Conservation (phyloP, 1,140 invertebrate genomes). For the Bombus turneri region DNA sequence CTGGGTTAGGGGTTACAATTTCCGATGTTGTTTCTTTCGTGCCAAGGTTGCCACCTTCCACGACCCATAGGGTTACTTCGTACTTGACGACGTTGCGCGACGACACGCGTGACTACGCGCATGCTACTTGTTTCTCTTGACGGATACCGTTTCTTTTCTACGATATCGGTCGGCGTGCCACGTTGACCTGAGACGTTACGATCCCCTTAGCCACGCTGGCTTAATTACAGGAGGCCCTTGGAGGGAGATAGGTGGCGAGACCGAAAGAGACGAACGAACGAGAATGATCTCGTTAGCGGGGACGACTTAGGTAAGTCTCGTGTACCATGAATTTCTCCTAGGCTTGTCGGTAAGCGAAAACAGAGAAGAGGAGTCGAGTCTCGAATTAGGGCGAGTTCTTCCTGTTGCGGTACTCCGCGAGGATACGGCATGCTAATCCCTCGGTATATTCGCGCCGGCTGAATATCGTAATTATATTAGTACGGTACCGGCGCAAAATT, state of each 20-base stretch:
- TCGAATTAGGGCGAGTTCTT: slow-evolving; percentile 54
- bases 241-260: not conserved
- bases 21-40: slow-evolving; percentile 74
- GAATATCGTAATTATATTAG: slow-evolving; percentile 77
- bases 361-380: slow-evolving; percentile 3
- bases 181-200: too few relatives aligned
- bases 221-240: not conserved
- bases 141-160: too few relatives aligned
- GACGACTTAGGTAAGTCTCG: slow-evolving; percentile 58
- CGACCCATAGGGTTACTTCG: slow-evolving; percentile 17
- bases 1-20: slow-evolving; percentile 77
- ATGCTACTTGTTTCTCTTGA: rapidly evolving
- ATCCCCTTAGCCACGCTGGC: too few relatives aligned
- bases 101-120: not conserved
- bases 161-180: too few relatives aligned
- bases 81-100: not conserved
- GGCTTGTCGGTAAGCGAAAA: slow-evolving; percentile 46
- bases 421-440: slow-evolving; percentile 74
- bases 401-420: slow-evolving; percentile 58
- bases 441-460: slow-evolving; percentile 63
- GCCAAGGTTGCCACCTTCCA: slow-evolving; percentile 68
- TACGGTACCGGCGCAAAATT: slow-evolving; percentile 53
- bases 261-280: not conserved
- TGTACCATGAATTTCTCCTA: slow-evolving; percentile 63
- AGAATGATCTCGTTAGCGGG: slow-evolving; percentile 63